phyloP scores from a whole-genome alignment of 2,113 vertebrate species.

The Dicaeum eximium region DNA sequence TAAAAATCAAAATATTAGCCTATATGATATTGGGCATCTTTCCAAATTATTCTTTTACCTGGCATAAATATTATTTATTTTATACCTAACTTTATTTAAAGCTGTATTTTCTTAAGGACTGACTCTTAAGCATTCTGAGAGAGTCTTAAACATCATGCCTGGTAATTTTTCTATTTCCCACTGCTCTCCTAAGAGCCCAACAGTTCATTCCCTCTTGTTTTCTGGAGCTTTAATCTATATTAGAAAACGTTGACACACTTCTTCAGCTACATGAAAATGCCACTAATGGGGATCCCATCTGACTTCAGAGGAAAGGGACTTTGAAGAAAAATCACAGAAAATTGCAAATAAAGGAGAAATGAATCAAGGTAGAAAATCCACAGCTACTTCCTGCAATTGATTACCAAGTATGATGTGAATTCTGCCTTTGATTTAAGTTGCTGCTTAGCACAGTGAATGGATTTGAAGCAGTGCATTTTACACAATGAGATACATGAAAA shows the following conservation, averaged over 20 bases:
- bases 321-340: constrained; percentile 36
- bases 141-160: neutral
- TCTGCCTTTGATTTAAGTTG: constrained; percentile 14
- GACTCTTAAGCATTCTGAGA: neutral
- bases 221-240: constrained; percentile 27
- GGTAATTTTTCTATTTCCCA: neutral
- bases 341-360: neutral
- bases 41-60: neutral
- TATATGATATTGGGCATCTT: neutral
- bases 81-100: neutral
- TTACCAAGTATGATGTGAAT: neutral
- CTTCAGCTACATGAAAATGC: constrained; percentile 4
- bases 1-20: neutral
- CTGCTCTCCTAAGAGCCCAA: neutral
- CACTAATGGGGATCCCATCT: neutral
- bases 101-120: neutral
- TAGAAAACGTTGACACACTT: constrained; percentile 1
- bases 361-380: neutral
- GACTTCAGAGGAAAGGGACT: constrained; percentile 15
- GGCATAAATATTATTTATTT: neutral
- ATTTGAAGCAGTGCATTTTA: neutral
- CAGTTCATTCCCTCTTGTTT: neutral
- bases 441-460: neutral
- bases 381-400: neutral
- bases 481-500: neutral